These are phyloP conservation scores for Chionoecetes opilio DNA, from an alignment of 1,140 invertebrate genomes.

Conservation along the genomic window DNA sequence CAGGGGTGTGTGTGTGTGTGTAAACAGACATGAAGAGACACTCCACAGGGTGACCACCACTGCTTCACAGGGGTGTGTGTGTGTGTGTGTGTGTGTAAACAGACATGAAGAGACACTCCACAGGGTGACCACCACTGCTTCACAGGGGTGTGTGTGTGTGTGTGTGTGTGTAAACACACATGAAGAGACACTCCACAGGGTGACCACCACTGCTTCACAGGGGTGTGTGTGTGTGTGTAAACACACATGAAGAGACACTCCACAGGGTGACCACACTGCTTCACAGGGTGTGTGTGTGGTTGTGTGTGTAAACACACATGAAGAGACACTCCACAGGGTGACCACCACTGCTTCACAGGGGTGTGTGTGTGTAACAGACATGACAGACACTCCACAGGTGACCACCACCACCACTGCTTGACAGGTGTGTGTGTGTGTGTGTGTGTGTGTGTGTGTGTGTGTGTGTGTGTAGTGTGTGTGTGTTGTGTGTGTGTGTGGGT, in stretches of 20 bases:
- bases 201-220: not conserved
- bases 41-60: not conserved
- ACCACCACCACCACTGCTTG: not conserved
- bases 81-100: not conserved
- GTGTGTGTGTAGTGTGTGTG: too few species aligned
- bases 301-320: not conserved
- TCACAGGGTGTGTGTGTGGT: slow-evolving; percentile 11
- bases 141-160: slow-evolving; percentile 31
- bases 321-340: not conserved
- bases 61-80: slow-evolving; percentile 4
- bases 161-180: not conserved
- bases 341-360: not conserved
- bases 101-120: not conserved
- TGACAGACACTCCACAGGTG: not conserved
- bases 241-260: not conserved
- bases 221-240: slow-evolving; percentile 9
- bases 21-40: not conserved
- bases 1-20: slow-evolving; percentile 30
- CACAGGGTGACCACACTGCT: not conserved
- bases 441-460: too few species aligned
- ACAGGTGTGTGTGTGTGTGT: too few species aligned
- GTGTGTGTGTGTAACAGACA: not conserved
- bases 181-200: not conserved
- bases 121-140: not conserved
- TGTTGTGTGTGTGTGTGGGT: too few species aligned